These are phyloP conservation scores for Agrochola lychnidis DNA, from an alignment of 2,888 invertebrate species.

Conservation along the genomic window DNA sequence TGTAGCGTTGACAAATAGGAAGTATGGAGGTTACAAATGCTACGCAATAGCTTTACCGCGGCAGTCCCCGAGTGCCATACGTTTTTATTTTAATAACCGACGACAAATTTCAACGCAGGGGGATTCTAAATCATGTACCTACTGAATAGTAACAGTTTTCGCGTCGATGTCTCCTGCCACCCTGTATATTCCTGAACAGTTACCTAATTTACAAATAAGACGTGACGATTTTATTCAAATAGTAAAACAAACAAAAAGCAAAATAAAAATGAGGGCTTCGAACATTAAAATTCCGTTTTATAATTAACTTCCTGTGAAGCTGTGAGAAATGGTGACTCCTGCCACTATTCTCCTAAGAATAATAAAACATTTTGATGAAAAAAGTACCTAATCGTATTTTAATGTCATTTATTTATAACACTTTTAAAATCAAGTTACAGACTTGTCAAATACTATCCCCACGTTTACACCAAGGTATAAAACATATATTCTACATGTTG, in stretches of 20 bases:
- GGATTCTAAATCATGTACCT: too few species aligned
- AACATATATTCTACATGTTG: not conserved
- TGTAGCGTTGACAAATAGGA: too few species aligned
- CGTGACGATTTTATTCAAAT: not conserved
- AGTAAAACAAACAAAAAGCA: not conserved
- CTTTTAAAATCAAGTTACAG: not conserved
- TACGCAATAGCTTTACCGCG: too few species aligned
- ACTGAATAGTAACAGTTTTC: too few species aligned
- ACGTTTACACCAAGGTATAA: not conserved
- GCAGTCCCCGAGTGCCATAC: too few species aligned
- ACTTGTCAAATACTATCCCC: not conserved
- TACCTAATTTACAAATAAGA: not conserved
- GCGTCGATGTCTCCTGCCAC: too few species aligned
- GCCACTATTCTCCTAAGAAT: slow-evolving; percentile 31
- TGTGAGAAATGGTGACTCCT: slow-evolving; percentile 20
- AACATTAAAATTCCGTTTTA: slow-evolving; percentile 9
- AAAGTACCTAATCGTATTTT: too few species aligned
- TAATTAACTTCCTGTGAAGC: slow-evolving; percentile 10
- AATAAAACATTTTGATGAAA: slow-evolving; percentile 2
- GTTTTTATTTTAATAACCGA: too few species aligned
- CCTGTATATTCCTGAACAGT: too few species aligned
- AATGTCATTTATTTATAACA: not conserved
- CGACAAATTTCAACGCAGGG: too few species aligned
- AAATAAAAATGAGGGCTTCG: not conserved
- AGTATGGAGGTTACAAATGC: too few species aligned